Evolutionary conservation across 2,888 invertebrate species (phyloP), one percentile per base, ranked within the genome.

Genomic region (Boloria selene): DNA sequence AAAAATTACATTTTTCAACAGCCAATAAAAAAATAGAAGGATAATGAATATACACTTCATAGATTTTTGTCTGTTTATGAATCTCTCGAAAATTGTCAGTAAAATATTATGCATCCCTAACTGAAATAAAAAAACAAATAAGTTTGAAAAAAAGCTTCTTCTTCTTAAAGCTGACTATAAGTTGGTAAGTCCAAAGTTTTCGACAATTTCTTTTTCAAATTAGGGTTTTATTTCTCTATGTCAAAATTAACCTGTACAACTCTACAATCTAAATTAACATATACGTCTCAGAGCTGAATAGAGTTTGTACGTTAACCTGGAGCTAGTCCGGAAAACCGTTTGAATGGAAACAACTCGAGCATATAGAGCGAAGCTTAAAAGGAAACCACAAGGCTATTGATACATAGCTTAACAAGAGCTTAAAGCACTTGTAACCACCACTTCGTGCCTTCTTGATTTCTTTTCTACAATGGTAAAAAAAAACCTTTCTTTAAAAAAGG

Each of bases 321-420:
- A 50, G 31, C 16, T 61, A 73, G 72, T 70, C 71, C 72, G 73
- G 72, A 76, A 79, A 80, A 79, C 77, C 54, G 76, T 80, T 78
- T 76, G 75, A 78, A 71, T 73, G 64, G 64, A 68, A 64, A 63
- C 69, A 73, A 73, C 74, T 76, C 76, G 55, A 56, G 64, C 47
- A 62, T 26, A 61, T 67, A 52, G 49, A 76, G 31, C 67, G 79
- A 77, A 78, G 76, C 72, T 74, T 72, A 73, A 75, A 77, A 81
- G 83, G 82, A 85, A 86, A 86, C 86, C 86, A 77, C 87, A 86
- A 73, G 72, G 76, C 74, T 79, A 81, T 83, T 83, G 79, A 83
- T 77, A 78, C 59, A n/a, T 45, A 65, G 47, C 56, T 67, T 59
- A 51, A 65, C 54, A 31, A 64, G 31, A 38, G 31, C 31, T 38